Evolutionary conservation across 2,113 vertebrate genomes (phyloP).

Genomic region (Pituophis catenifer): DNA sequence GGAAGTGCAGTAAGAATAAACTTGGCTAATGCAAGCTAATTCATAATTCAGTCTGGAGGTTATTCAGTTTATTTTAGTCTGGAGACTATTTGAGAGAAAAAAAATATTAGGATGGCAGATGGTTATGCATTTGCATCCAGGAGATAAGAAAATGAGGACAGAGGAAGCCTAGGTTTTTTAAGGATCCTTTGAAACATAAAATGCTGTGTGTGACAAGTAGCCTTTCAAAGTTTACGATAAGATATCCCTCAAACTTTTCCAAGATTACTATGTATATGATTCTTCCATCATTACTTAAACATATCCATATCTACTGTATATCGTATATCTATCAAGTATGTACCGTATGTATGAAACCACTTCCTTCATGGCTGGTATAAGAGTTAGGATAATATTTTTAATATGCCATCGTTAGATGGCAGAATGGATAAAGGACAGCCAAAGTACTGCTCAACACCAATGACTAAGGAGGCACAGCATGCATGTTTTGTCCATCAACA

Average conservation of each 20-base stretch:
- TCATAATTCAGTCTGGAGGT: conserved; percentile 40
- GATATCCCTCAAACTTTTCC: background rate
- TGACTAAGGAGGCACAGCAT: background rate
- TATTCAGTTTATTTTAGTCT: conserved; percentile 46
- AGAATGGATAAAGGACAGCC: background rate
- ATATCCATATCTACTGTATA: background rate
- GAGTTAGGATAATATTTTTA: background rate
- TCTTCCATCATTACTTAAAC: background rate
- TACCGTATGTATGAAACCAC: background rate
- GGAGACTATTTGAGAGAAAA: conserved; percentile 43
- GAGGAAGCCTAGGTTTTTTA: background rate
- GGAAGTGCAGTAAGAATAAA: conserved; percentile 46
- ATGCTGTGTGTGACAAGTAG: conserved; percentile 27
- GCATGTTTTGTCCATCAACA: background rate
- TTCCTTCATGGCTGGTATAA: background rate
- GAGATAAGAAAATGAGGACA: conserved; percentile 27
- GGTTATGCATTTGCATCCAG: conserved; percentile 40
- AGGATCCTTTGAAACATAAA: background rate
- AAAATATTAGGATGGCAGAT: conserved; percentile 38
- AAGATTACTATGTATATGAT: background rate
- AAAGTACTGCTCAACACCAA: background rate
- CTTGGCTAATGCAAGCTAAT: conserved; percentile 51
- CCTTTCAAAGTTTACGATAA: background rate
- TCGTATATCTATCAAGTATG: background rate
- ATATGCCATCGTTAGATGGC: background rate